Evolutionary conservation across 53 echinoderm and acorn worm species (phyloP).

Genomic region (Stichopus horrens): DNA sequence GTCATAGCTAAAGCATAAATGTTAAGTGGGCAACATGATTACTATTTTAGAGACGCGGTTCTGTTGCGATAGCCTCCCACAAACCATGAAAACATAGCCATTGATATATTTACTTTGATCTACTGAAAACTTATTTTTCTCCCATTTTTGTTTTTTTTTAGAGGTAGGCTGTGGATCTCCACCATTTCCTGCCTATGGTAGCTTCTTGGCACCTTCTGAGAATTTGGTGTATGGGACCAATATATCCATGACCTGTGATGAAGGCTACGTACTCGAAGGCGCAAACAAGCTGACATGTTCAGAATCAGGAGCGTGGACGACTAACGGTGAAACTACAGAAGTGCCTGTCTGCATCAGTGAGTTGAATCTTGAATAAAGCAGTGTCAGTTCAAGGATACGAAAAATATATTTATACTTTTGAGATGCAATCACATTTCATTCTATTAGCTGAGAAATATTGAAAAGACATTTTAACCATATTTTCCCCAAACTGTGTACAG

Average conservation of each 20-base stretch:
- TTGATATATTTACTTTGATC: not conserved
- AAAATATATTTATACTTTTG: too few species aligned
- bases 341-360: not conserved
- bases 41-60: too few species aligned
- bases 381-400: too few species aligned
- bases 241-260: not conserved
- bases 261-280: not conserved
- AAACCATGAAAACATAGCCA: too few species aligned
- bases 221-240: not conserved
- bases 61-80: too few species aligned
- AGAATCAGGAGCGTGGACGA: not conserved
- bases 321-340: not conserved
- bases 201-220: not conserved
- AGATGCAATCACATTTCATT: too few species aligned
- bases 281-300: not conserved
- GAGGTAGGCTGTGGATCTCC: not conserved
- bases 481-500: not conserved
- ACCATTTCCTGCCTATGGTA: conserved; percentile 3
- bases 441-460: too few species aligned
- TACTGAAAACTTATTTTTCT: too few species aligned
- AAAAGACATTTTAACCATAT: too few species aligned
- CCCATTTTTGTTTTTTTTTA: not conserved
- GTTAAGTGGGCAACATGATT: too few species aligned
- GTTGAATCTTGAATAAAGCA: not conserved
- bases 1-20: too few species aligned